Evolutionary conservation across 2,797 vertebrate species (phyloP).

Genomic region (Dromococcyx pavoninus): DNA sequence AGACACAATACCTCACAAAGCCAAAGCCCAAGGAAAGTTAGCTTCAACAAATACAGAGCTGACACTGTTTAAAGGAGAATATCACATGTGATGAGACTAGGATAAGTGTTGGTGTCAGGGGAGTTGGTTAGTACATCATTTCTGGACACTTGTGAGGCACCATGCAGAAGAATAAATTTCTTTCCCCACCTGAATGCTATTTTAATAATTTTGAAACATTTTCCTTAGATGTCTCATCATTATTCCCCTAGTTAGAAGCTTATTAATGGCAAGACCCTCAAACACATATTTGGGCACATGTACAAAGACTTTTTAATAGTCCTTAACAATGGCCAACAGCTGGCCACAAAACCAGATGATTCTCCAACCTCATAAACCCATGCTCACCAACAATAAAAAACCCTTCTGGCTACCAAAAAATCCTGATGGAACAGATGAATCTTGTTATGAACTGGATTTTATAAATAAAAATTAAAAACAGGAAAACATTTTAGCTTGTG

Average conservation of each 20-base stretch:
- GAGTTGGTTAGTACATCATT: background rate
- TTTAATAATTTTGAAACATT: conserved; percentile 15
- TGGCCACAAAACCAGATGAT: conserved; percentile 65
- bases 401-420: conserved; percentile 64
- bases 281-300: conserved; percentile 53
- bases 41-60: background rate
- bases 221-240: conserved; percentile 38
- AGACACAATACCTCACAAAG: background rate
- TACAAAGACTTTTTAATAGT: conserved; percentile 61
- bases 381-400: conserved; percentile 57
- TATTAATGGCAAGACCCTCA: conserved; percentile 49
- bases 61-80: background rate
- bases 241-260: conserved; percentile 46
- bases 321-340: conserved; percentile 65
- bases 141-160: background rate
- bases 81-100: background rate
- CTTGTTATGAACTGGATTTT: conserved; percentile 56
- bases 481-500: conserved; percentile 16
- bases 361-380: conserved; percentile 55
- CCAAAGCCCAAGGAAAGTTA: background rate
- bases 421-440: conserved; percentile 56
- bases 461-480: conserved; percentile 58
- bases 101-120: background rate
- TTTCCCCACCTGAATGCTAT: conserved; percentile 47
- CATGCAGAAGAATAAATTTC: background rate